A percentile compares a stretch with the other conserved stretches of the same genome.
These are phyloP conservation scores for Myiozetetes cayanensis DNA, from an alignment of 2,113 vertebrate genomes.

Conservation along the genomic window DNA sequence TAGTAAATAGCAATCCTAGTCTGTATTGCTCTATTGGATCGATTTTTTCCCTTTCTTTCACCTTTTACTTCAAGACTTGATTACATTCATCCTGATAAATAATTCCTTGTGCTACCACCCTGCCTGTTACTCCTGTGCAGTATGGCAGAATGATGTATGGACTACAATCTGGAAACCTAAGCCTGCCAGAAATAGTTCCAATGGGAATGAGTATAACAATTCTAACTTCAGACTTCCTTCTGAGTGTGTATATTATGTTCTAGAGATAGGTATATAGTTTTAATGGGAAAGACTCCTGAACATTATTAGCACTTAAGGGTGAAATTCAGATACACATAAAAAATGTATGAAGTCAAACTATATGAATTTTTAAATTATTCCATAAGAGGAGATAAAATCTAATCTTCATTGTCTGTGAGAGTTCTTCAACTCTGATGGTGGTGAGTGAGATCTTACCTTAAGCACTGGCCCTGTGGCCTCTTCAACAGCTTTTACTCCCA, in stretches of 20 bases:
- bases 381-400: not conserved
- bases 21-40: not conserved
- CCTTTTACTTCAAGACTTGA: not conserved
- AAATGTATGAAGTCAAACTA: not conserved
- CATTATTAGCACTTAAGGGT: not conserved
- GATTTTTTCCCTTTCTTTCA: not conserved
- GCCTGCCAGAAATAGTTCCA: not conserved
- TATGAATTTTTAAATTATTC: slow-evolving; percentile 1
- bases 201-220: not conserved
- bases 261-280: not conserved
- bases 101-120: not conserved
- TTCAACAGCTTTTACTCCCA: not conserved
- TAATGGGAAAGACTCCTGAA: not conserved
- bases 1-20: not conserved
- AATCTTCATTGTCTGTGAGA: not conserved
- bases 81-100: not conserved
- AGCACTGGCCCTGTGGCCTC: not conserved
- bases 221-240: not conserved
- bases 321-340: not conserved
- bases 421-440: not conserved
- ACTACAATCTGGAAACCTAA: not conserved
- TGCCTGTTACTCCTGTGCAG: not conserved
- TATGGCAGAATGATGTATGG: not conserved
- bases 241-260: not conserved
- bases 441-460: not conserved